A percentile compares a stretch with the other conserved stretches of the same genome.
Conservation (phyloP, 2,888 invertebrate species). For the Pristionchus arcanus region DNA sequence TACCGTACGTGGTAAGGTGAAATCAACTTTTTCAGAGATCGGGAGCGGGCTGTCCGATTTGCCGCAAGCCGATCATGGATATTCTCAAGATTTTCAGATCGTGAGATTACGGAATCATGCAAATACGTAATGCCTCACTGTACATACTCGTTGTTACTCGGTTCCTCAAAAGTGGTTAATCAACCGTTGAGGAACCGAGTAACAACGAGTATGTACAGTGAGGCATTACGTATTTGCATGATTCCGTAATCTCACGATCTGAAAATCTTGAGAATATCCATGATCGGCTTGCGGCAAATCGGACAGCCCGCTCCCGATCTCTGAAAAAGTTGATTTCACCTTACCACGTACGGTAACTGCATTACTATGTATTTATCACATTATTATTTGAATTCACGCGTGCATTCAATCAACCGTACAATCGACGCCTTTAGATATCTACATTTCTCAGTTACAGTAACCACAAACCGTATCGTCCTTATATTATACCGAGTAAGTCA, state of each 20-base stretch:
- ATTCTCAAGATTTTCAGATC: conserved; percentile 90
- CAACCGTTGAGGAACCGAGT: not conserved
- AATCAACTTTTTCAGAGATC: not conserved
- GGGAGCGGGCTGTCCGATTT: conserved; percentile 88
- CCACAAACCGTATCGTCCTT: too few species aligned
- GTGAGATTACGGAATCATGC: not conserved
- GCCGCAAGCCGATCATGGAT: conserved; percentile 92
- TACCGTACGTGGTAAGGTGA: not conserved
- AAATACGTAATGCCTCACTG: not conserved
- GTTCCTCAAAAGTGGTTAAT: too few species aligned
- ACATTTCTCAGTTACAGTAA: too few species aligned
- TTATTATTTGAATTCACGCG: too few species aligned
- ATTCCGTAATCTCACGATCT: not conserved
- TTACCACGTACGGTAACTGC: not conserved
- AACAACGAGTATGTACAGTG: not conserved
- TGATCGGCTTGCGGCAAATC: conserved; percentile 92
- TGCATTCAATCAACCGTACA: too few species aligned
- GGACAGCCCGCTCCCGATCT: conserved; percentile 85
- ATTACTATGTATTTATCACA: too few species aligned
- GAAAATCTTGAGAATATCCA: conserved; percentile 95
- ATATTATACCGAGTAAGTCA: too few species aligned
- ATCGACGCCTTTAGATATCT: too few species aligned
- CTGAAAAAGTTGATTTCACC: not conserved
- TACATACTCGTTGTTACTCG: not conserved
- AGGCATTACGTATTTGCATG: not conserved